Base-by-base conservation (phyloP, 2,888 invertebrate genomes). In the Tortricodes alternella region DNA sequence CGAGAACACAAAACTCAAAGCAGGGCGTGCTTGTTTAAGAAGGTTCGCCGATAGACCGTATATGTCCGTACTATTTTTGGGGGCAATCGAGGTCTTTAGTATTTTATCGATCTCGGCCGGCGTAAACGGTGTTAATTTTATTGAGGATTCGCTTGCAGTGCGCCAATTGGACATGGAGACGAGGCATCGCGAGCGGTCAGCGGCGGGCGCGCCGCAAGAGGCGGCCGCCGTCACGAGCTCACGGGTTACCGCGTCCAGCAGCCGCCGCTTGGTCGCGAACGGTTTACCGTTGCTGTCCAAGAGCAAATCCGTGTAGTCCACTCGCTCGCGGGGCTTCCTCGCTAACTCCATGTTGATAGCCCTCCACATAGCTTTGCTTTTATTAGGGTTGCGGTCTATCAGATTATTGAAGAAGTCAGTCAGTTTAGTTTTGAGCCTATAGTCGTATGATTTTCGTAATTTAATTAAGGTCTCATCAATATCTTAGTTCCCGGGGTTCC, bases 201-300 rank as follows among this genome's bases (percentile, higher is more conserved):
- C 15, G 24, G 41, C 19, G 9, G 41, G 41, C 16, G 41, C 41
- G 3, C 41, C 41, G 41, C 41, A 41, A 15, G 41, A 24, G 41
- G 41, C 16, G 19, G 13, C 21, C 39, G 39, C 39, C 5, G 39
- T 7, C 5, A 38, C 19, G 38, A 38, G 19, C 38, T 19, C 32
- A 4, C 6, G n/a, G 19, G 18, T 38, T 3, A 39, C 6, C 6
- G 39, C 23, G 11, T 39, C 23, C 4, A 39, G 21, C 6, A 32
- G 11, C 32, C n/a, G 32, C 11, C 11, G 32, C n/a, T 32, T 32
- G 11, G 32, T 3, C 32, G n/a, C 32, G 32, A 11, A 32, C n/a
- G 32, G 32, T 8, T 32, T 32, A 1, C 32, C 32, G 32, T 2
- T 11, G 11, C 11, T 32, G 32, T 32, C 32, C 11, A 32, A 2